phyloP scores from a whole-genome alignment of 1,140 invertebrate genomes.

The Nomia melanderi region DNA sequence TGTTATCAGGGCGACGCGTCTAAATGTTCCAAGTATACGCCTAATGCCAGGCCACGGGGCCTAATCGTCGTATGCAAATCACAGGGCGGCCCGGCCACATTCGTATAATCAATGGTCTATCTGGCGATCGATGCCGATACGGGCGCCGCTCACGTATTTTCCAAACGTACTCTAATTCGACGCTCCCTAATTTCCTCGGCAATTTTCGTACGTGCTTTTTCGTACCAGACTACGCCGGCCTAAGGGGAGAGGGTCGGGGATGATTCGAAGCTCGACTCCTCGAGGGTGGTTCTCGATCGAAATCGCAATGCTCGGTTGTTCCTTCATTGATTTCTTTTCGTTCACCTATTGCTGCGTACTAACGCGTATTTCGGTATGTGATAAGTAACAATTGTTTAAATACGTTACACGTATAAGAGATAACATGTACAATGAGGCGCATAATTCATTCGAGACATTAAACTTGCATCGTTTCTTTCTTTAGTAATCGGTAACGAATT shows the following conservation, averaged over 20 bases:
- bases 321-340: not conserved
- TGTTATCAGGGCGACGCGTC: conserved; percentile 66
- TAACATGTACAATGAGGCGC: too few species aligned
- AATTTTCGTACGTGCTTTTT: conserved; percentile 46
- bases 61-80: conserved; percentile 77
- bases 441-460: too few species aligned
- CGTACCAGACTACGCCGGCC: conserved; percentile 18
- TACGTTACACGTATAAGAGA: too few species aligned
- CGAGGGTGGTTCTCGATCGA: not conserved
- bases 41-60: conserved; percentile 70
- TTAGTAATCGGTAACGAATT: too few species aligned
- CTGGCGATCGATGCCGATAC: conserved; percentile 66
- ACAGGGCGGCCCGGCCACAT: conserved; percentile 66
- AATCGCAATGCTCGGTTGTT: not conserved
- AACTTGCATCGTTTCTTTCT: too few species aligned
- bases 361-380: too few species aligned
- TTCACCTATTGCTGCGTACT: too few species aligned
- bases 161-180: conserved; percentile 55
- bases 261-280: not conserved
- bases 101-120: conserved; percentile 72
- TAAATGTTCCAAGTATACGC: conserved; percentile 66
- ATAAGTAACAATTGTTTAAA: too few species aligned
- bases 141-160: conserved; percentile 55
- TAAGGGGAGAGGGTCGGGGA: not conserved
- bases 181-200: conserved; percentile 40